phyloP scores from a whole-genome alignment of 2,797 vertebrate species.

The Paratrypauchen microcephalus region DNA sequence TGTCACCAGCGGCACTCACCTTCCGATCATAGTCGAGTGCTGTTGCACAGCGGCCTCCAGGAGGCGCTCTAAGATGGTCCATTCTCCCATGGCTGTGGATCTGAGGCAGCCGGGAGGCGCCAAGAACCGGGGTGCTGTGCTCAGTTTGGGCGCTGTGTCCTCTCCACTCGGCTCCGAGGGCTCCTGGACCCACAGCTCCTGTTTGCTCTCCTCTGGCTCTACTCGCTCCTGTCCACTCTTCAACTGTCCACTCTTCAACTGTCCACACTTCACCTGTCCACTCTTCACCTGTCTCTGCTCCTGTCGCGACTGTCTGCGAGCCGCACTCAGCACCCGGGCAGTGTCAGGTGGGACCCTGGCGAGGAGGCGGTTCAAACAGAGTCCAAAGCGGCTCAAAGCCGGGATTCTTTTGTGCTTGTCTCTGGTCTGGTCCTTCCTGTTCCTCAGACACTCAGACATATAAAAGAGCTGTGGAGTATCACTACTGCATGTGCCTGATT shows the following conservation, averaged over 20 bases:
- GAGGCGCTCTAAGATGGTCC: slow-evolving; percentile 91
- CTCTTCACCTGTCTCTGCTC: neutral
- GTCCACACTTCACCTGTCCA: neutral
- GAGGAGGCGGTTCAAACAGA: slow-evolving; percentile 9
- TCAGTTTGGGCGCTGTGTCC: slow-evolving; percentile 22
- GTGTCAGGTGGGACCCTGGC: slow-evolving; percentile 27
- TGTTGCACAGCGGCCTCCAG: slow-evolving; percentile 90
- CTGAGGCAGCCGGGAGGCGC: slow-evolving; percentile 65
- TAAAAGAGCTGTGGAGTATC: slow-evolving; percentile 29
- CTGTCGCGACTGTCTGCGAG: slow-evolving; percentile 20
- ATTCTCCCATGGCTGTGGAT: slow-evolving; percentile 84
- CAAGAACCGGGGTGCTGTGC: slow-evolving; percentile 37
- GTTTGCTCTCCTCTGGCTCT: neutral
- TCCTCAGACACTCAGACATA: slow-evolving; percentile 15
- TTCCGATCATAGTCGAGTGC: slow-evolving; percentile 90
- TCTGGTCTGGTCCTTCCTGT: slow-evolving; percentile 6
- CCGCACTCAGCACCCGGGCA: slow-evolving; percentile 50
- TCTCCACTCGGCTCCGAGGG: neutral
- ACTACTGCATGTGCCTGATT: slow-evolving; percentile 11
- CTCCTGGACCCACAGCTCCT: neutral
- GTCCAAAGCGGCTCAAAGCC: slow-evolving; percentile 8
- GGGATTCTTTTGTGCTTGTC: neutral
- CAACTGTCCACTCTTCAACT: neutral
- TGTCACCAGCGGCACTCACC: slow-evolving; percentile 63
- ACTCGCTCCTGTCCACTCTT: neutral